A percentile compares a stretch with the other conserved stretches of the same genome.
Conservation (phyloP, 1,140 invertebrate species). For the Ruditapes philippinarum region DNA sequence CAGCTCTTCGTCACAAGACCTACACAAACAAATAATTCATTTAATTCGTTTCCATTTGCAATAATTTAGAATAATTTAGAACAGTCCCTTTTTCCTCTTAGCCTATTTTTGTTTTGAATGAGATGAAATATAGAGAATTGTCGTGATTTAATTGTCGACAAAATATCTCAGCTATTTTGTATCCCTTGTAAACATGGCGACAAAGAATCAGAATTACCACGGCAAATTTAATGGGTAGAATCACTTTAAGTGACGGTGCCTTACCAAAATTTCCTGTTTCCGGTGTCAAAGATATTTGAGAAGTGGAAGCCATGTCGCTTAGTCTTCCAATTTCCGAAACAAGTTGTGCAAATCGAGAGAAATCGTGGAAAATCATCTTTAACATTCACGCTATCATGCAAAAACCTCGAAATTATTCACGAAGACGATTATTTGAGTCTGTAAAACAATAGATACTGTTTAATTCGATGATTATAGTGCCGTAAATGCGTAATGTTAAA, state of each 20-base stretch:
- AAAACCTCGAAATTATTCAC: conserved; percentile 56
- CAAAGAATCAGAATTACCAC: conserved; percentile 7
- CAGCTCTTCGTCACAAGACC: too few species aligned
- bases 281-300: conserved; percentile 53
- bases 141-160: conserved; percentile 16
- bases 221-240: conserved; percentile 54
- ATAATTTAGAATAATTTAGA: too few species aligned
- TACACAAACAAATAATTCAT: too few species aligned
- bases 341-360: conserved; percentile 59
- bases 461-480: conserved; percentile 50
- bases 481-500: conserved; percentile 50
- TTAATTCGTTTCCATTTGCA: too few species aligned
- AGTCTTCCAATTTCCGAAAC: conserved; percentile 59
- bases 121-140: too few species aligned
- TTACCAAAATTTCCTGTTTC: conserved; percentile 64
- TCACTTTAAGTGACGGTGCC: conserved; percentile 62
- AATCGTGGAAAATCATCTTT: conserved; percentile 61
- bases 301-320: neutral
- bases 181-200: conserved; percentile 9
- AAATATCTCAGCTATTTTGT: conserved; percentile 1
- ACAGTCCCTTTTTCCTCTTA: too few species aligned
- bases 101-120: too few species aligned
- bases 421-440: conserved; percentile 23
- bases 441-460: conserved; percentile 55
- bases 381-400: conserved; percentile 56